Evolutionary conservation across 2,113 vertebrate species (phyloP).

Genomic region (Limnothrissa miodon): DNA sequence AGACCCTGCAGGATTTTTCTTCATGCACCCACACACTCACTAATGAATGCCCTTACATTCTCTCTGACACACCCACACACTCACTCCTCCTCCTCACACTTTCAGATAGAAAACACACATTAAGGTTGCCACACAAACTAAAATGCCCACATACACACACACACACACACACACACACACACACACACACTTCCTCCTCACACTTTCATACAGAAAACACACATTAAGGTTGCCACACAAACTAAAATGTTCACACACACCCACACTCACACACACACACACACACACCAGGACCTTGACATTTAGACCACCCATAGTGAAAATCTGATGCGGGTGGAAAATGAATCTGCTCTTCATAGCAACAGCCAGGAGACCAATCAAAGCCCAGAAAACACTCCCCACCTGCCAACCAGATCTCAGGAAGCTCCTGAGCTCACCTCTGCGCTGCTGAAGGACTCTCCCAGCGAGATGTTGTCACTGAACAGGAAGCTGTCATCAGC

Average conservation of each 20-base stretch:
- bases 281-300: neutral
- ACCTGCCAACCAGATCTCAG: neutral
- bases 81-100: neutral
- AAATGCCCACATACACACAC: neutral
- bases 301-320: neutral
- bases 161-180: conserved; percentile 11
- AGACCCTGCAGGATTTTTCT: neutral
- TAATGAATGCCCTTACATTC: conserved; percentile 5
- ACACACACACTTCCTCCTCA: neutral
- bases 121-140: neutral
- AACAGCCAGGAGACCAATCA: neutral
- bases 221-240: neutral
- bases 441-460: conserved; percentile 76
- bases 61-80: neutral
- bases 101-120: neutral
- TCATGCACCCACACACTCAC: neutral
- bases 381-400: neutral
- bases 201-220: too few relatives aligned
- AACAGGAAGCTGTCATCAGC: conserved; percentile 71
- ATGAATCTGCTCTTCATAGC: neutral
- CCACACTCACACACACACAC: conserved; percentile 3
- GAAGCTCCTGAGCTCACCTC: conserved; percentile 74
- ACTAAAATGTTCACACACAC: neutral
- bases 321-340: neutral
- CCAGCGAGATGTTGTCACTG: conserved; percentile 78